Base-by-base conservation (phyloP, 2,888 invertebrate species). In the Morpho achilles region DNA sequence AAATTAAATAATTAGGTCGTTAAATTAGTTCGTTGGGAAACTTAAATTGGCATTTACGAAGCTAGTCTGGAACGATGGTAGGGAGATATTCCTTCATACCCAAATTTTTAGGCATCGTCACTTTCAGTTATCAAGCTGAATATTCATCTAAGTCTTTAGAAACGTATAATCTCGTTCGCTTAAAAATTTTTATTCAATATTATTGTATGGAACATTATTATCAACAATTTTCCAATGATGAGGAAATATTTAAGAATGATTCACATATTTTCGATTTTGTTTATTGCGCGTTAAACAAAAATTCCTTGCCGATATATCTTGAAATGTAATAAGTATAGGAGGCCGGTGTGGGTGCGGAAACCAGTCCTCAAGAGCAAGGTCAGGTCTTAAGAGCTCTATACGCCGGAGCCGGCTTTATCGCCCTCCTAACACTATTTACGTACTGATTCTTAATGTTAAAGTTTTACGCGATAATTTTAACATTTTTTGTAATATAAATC, bases 281-380 rank as follows among this genome's bases (percentile, higher is more conserved):
- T 64, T 55, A 53, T 53, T 54, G 54, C 49, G 40, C 41, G 50
- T 50, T 45, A 51, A 47, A 53, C 48, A 59, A 61, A 61, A 60
- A 65, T 65, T 55, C 55, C 50, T 48, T 55, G 43, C 51, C 52
- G 53, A 57, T 59, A 51, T 56, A 45, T 46, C 48, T 62, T 53
- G 50, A 54, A 57, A 59, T 61, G 51, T 66, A 60, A 63, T 66
- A 63, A 57, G 61, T 67, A 69, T 62, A 72, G 68, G 76, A 76
- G 82, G 82, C 82, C 80, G 72, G 68, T 61, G 80, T 84, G 82
- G 87, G 87, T 83, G 84, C 73, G 79, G 69, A 76, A 74, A 79
- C 81, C 75, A 79, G 80, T 83, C 79, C 72, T 73, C 80, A 82
- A 82, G 83, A 81, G 80, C 86, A 87, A 87, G 87, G 87, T 84